phyloP scores from a whole-genome alignment of 2,113 vertebrate species.

The Eulacestoma nigropectus region DNA sequence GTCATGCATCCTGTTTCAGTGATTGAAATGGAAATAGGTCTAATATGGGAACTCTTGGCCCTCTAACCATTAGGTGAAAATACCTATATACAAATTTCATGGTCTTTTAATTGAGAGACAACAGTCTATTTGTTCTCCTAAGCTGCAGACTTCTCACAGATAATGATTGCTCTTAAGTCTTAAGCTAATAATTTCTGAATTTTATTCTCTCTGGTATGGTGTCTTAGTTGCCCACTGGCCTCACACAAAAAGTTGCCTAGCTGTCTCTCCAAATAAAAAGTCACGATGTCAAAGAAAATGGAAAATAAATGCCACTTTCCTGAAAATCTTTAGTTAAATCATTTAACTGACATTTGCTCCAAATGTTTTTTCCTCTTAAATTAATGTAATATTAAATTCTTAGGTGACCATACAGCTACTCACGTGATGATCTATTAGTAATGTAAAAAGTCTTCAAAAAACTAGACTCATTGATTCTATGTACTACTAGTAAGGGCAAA shows the following conservation, averaged over 20 bases:
- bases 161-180: not conserved
- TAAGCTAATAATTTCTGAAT: not conserved
- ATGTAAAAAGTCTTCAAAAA: not conserved
- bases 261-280: not conserved
- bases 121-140: not conserved
- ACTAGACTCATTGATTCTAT: not conserved
- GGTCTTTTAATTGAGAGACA: not conserved
- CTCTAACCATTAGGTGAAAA: not conserved
- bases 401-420: not conserved
- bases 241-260: not conserved
- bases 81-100: not conserved
- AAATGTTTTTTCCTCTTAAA: not conserved
- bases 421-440: not conserved
- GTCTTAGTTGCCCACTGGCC: not conserved
- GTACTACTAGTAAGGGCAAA: not conserved
- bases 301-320: not conserved
- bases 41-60: not conserved
- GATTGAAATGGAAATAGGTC: not conserved
- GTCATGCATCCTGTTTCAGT: not conserved
- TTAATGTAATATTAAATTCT: not conserved
- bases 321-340: not conserved
- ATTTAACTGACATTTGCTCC: not conserved
- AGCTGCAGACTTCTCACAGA: not conserved
- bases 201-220: not conserved
- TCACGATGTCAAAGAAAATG: not conserved